Base-by-base conservation (phyloP, 2,113 vertebrate species). In the Patagioenas fasciata region DNA sequence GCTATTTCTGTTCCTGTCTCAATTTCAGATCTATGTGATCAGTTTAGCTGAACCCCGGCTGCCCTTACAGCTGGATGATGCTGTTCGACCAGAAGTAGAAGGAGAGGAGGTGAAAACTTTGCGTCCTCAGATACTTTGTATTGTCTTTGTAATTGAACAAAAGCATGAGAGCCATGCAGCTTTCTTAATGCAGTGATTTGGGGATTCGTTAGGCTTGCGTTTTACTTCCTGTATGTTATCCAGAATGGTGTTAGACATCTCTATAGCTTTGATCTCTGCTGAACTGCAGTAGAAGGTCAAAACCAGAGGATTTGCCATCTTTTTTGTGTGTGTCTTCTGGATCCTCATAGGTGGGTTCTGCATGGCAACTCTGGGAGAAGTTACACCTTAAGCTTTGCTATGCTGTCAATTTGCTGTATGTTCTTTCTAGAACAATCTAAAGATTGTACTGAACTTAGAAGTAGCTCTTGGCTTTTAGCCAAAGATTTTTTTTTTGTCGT, bases 51-150 rank as follows among this genome's bases (percentile, higher is more conserved):
- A 99, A 89, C 97, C 99, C 15, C 98, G 99, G 61, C 97, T 99
- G 50, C 99, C 99, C 16, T 97, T 99, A 94, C 99, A 99, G 98
- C 97, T 99, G 97, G 99, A 99, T 75, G 99, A 99, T 91, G 99
- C 99, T 13, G 93, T 99, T 94, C 98, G 99, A 23, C 99, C 99
- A 72, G 99, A 99, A 67, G 98, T 97, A 56, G 99, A 99, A 71
- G 99, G 99, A 61, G 99, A 99, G 73, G 99, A 99, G 99, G 99
- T 99, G 97, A 98, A 98, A 93, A 90, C 54, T 89, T 58, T 62
- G 44, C 57, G 48, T 82, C 87, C 92, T 94, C 50, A 56, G 60
- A 80, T 91, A 60, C 7, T 48, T 91, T 13, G 74, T 58, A 10
- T 71, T 95, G 40, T 87, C 36, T 89, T 58, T 67, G 34, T 94